Percentiles rank a stretch among this genome's conserved stretches.
Conservation (phyloP, 2,113 vertebrate genomes). For the Aleadryas rufinucha region DNA sequence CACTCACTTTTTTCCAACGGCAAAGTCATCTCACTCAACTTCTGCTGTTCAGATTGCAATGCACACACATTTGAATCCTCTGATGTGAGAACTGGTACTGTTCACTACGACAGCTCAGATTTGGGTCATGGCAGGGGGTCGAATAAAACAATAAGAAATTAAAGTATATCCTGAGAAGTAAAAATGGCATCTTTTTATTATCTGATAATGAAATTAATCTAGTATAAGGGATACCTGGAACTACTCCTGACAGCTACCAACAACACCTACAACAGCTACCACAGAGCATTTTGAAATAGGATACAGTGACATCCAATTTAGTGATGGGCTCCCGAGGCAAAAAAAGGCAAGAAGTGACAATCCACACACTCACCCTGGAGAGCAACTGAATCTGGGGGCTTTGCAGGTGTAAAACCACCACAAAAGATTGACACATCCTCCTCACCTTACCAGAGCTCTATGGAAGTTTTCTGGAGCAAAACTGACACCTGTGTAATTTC, state of each 20-base stretch:
- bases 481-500: not conserved
- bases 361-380: not conserved
- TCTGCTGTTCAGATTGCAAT: not conserved
- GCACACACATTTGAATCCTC: not conserved
- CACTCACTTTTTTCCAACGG: not conserved
- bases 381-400: not conserved
- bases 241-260: not conserved
- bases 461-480: not conserved
- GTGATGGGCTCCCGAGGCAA: not conserved
- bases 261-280: not conserved
- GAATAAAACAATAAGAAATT: not conserved
- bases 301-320: not conserved
- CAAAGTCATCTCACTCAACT: not conserved
- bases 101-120: not conserved
- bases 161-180: not conserved
- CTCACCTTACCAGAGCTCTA: not conserved
- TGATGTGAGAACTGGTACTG: not conserved
- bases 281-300: not conserved
- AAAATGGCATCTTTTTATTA: not conserved
- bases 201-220: not conserved
- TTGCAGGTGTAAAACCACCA: slow-evolving; percentile 13
- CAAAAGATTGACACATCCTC: not conserved
- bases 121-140: not conserved
- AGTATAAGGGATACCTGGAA: not conserved
- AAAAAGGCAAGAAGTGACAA: not conserved